Evolutionary conservation across 2,797 vertebrate species (phyloP).

Genomic region (Rhinoraja longicauda): DNA sequence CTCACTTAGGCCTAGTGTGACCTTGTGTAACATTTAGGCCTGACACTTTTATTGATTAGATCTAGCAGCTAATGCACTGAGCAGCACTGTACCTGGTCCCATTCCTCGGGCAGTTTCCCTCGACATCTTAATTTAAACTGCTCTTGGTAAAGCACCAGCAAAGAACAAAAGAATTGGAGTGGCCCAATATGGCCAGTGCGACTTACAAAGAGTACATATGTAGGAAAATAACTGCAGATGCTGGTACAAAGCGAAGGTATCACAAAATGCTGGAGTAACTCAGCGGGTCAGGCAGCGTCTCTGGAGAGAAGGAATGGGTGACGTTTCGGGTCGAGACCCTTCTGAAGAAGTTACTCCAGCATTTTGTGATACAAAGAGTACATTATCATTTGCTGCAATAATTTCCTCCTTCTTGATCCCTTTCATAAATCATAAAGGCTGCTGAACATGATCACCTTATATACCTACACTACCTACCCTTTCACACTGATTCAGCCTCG

Average conservation of each 20-base stretch:
- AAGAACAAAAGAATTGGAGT: background rate
- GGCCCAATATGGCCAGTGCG: background rate
- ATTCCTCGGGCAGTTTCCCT: slow-evolving; percentile 31
- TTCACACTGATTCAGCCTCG: background rate
- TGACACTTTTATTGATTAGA: slow-evolving; percentile 50
- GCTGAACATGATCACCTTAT: background rate
- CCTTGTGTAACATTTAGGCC: slow-evolving; percentile 49
- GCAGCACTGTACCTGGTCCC: slow-evolving; percentile 40
- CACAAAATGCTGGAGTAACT: too few species aligned
- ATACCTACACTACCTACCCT: background rate
- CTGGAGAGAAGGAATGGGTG: too few species aligned
- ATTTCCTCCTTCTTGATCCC: background rate
- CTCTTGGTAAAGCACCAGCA: background rate
- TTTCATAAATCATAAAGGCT: background rate
- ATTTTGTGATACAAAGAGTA: background rate
- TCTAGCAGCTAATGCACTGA: slow-evolving; percentile 41
- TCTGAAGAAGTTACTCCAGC: too few species aligned
- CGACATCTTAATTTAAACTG: slow-evolving; percentile 37
- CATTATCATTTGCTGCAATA: background rate
- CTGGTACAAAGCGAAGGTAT: too few species aligned
- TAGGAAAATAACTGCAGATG: too few species aligned
- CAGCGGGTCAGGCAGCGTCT: too few species aligned
- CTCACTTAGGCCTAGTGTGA: slow-evolving; percentile 49
- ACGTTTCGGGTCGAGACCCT: too few species aligned
- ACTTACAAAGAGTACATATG: background rate